Evolutionary conservation across 2,797 vertebrate genomes (phyloP).

Genomic region (Erithacus rubecula): DNA sequence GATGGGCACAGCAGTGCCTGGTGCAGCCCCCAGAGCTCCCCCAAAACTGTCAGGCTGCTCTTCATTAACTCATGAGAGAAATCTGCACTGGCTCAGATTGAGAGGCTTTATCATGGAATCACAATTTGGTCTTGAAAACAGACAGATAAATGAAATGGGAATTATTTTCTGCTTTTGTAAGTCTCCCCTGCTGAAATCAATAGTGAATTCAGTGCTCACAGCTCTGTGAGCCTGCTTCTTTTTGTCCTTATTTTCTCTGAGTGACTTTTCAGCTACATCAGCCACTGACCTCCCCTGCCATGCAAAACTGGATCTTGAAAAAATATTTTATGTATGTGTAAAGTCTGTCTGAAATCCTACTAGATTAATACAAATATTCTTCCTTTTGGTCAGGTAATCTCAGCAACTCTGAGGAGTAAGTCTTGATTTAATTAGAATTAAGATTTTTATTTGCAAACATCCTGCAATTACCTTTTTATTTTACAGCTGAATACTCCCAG

Average conservation of each 20-base stretch:
- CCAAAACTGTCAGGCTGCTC: not conserved
- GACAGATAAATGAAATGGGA: slow-evolving; percentile 7
- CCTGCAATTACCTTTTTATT: not conserved
- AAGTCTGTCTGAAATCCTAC: not conserved
- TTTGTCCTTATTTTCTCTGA: not conserved
- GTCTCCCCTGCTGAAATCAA: slow-evolving; percentile 35
- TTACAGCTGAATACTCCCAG: not conserved
- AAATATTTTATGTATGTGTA: rapidly evolving
- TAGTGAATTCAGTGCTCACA: not conserved
- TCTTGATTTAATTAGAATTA: not conserved
- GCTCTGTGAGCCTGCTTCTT: not conserved
- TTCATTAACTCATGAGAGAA: slow-evolving; percentile 21
- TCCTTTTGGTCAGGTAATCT: not conserved
- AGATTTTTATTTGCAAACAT: not conserved
- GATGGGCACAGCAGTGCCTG: not conserved
- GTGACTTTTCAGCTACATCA: not conserved
- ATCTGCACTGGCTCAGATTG: not conserved
- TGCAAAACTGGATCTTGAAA: not conserved
- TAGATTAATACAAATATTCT: not conserved
- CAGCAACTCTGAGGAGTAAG: not conserved
- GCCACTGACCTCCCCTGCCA: not conserved
- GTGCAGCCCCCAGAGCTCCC: not conserved
- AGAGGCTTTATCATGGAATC: not conserved
- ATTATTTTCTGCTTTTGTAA: not conserved
- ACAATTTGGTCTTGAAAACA: not conserved